Percentiles rank a stretch among this genome's conserved stretches.
Conservation (phyloP, 2,113 vertebrate species). For the Mustelus asterias region DNA sequence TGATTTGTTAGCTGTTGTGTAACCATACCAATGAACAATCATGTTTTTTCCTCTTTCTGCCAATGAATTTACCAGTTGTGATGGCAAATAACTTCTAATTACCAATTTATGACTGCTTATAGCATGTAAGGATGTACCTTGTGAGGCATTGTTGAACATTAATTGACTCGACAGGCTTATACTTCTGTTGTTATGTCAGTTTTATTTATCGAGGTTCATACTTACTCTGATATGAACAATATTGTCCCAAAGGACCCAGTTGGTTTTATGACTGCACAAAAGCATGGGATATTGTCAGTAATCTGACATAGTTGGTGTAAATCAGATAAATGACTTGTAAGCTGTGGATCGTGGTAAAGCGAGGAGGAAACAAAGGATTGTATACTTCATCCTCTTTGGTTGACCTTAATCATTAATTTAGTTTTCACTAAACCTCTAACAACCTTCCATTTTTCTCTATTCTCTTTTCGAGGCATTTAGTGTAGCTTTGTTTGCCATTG, state of each 20-base stretch:
- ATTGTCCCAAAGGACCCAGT: not conserved
- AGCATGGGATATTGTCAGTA: conserved; percentile 1
- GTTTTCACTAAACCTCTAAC: not conserved
- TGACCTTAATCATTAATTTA: conserved; percentile 12
- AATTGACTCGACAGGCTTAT: conserved; percentile 24
- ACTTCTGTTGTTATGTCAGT: not conserved
- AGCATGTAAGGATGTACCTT: not conserved
- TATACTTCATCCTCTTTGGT: not conserved
- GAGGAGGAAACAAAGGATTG: not conserved
- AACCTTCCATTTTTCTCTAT: not conserved
- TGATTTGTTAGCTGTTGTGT: not conserved
- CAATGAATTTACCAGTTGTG: not conserved
- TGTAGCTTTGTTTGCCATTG: not conserved
- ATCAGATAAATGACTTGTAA: not conserved
- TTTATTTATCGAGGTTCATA: conserved; percentile 17
- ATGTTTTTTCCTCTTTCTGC: not conserved
- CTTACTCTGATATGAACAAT: not conserved
- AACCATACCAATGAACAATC: not conserved
- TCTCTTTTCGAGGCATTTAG: not conserved
- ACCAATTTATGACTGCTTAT: not conserved
- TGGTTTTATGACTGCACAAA: not conserved
- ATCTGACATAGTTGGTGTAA: not conserved
- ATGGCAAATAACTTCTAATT: conserved; percentile 5
- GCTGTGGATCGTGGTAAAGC: not conserved
- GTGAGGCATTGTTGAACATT: not conserved